phyloP scores from a whole-genome alignment of 2,888 invertebrate genomes.

The Gisinianus flammeolus region DNA sequence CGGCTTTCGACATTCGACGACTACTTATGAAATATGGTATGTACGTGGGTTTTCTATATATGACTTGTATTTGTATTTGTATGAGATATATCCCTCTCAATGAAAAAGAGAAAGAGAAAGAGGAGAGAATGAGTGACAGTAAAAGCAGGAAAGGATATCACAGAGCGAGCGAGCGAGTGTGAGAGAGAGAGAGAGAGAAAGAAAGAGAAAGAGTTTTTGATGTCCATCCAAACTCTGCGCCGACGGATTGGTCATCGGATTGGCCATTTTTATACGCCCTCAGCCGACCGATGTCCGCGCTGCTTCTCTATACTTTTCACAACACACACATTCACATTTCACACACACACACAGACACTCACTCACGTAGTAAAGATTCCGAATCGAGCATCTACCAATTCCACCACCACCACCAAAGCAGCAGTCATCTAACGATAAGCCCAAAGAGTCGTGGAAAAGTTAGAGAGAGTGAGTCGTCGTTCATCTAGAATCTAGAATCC shows the following conservation, averaged over 20 bases:
- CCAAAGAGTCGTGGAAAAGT: conserved; percentile 34
- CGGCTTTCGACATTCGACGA: no score
- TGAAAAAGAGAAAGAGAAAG: not conserved
- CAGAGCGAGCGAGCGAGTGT: conserved; percentile 11
- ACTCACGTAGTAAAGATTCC: conserved; percentile 16
- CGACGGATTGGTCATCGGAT: conserved; percentile 45
- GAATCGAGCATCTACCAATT: conserved; percentile 11
- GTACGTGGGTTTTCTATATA: no score
- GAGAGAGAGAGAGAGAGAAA: conserved; percentile 11
- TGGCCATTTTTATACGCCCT: conserved; percentile 53
- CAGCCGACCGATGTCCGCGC: conserved; percentile 42
- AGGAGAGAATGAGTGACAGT: not conserved
- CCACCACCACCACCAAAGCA: conserved; percentile 14
- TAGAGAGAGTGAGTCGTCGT: conserved; percentile 30
- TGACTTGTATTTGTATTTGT: not conserved
- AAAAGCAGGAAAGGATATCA: not conserved
- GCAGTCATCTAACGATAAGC: conserved; percentile 16
- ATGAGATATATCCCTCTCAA: no score
- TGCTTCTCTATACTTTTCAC: conserved; percentile 22
- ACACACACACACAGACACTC: not conserved
- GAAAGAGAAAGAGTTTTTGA: conserved; percentile 21
- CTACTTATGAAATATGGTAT: no score
- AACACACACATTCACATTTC: not conserved
- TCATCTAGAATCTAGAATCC: not conserved
- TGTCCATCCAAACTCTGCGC: conserved; percentile 32